Evolutionary conservation across 2,797 vertebrate genomes (phyloP).

Genomic region (Platyrinchus mystaceus): DNA sequence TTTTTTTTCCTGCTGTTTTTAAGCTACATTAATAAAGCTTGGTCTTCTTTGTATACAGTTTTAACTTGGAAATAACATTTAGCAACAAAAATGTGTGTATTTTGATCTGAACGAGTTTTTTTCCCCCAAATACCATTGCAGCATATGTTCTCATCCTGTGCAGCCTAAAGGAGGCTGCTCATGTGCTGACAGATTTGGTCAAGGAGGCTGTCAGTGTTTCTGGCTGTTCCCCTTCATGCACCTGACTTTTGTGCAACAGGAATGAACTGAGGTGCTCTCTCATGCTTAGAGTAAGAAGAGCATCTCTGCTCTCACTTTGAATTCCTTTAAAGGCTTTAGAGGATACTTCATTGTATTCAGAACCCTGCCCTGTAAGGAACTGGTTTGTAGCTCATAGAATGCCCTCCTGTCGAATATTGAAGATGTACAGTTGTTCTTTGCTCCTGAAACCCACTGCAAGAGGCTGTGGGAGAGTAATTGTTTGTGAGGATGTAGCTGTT

Average conservation of each 20-base stretch:
- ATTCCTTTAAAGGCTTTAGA: background rate
- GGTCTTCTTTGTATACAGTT: background rate
- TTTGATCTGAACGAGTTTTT: background rate
- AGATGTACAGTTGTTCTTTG: background rate
- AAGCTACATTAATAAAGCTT: background rate
- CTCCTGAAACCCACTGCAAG: background rate
- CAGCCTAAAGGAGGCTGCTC: background rate
- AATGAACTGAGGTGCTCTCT: background rate
- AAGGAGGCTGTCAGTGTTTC: background rate
- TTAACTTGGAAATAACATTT: background rate
- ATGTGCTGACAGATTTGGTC: background rate
- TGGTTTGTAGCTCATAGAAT: background rate
- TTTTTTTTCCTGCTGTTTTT: background rate
- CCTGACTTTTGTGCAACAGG: background rate
- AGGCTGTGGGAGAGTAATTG: background rate
- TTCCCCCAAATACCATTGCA: background rate
- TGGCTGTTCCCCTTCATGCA: background rate
- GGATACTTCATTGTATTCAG: background rate
- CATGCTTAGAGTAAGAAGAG: background rate
- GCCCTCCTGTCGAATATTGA: background rate
- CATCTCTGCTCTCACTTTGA: background rate
- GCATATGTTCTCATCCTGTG: background rate
- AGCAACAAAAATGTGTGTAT: background rate
- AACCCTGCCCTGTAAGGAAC: background rate
- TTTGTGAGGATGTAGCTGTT: background rate